Evolutionary conservation across 2,888 invertebrate genomes (phyloP), one percentile per base, ranked within the genome.

Genomic region (Prenolepis imparis): DNA sequence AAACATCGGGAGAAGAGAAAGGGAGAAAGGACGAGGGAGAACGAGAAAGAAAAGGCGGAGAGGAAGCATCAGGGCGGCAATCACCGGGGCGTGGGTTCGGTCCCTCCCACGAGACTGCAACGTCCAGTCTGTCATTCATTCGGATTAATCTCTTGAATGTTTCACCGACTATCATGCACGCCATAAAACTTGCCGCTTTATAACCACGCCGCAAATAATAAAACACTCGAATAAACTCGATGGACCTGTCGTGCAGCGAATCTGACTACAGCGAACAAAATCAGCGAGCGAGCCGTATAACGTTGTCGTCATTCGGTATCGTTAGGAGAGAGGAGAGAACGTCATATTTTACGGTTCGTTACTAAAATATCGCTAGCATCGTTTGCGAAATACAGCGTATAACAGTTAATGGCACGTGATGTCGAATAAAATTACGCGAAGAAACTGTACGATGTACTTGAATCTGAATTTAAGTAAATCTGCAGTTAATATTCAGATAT

Each of bases 71-170:
- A 86, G 84, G 70, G 70, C 84, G 85, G 87, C 91, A 92, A 92
- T 92, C 91, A 92, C 91, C 91, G 91, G 92, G 92, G 92, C 92
- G 92, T 92, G 89, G 88, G 88, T 85, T 80, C 83, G 68, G 86
- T 83, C 72, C 87, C 86, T 89, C 89, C 90, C 89, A 86, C 85
- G 82, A 73, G 87, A 83, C 72, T 74, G 64, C 82, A 82, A 83
- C 82, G 90, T 90, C 89, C 90, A 86, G 90, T 90, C 89, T 91
- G 88, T 91, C 89, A 92, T 91, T 91, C 91, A 87, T 90, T 89
- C 88, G 85, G 89, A 91, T 90, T 92, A 90, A 92, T 90, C 89
- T 88, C 84, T 84, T 84, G 89, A 89, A 91, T 92, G 92, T 91
- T 90, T 89, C 87, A 87, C 82, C 91, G 84, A 81, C 85, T 83